Evolutionary conservation across 2,888 invertebrate genomes (phyloP).

Genomic region (Eupithecia vulgata): DNA sequence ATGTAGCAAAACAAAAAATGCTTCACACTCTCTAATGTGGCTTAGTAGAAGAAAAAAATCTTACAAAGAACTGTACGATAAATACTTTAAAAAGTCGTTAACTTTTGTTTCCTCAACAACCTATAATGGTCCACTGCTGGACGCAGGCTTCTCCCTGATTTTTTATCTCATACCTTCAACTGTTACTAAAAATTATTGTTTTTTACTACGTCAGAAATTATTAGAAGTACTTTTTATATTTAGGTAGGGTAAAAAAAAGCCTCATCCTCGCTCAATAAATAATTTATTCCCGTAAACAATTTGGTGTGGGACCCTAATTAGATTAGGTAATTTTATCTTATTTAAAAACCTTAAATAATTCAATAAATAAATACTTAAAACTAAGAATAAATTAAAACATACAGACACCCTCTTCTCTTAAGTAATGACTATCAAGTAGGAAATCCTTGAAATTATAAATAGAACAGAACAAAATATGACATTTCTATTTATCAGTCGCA

Average conservation of each 20-base stretch:
- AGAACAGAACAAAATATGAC: background rate
- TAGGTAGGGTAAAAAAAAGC: background rate
- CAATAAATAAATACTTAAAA: background rate
- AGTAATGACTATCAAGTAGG: background rate
- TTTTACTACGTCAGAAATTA: too few relatives aligned
- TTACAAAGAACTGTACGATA: background rate
- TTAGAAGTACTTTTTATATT: too few relatives aligned
- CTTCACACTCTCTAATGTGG: background rate
- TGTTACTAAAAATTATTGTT: too few relatives aligned
- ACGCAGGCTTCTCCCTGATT: too few relatives aligned
- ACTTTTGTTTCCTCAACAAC: too few relatives aligned
- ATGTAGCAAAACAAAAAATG: background rate
- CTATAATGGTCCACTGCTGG: too few relatives aligned
- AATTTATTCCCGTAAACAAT: background rate
- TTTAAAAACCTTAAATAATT: background rate
- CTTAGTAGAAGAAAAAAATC: background rate
- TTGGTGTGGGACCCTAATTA: background rate
- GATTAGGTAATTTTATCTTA: background rate
- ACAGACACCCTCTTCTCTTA: background rate
- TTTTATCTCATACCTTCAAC: too few relatives aligned
- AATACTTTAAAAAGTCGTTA: too few relatives aligned
- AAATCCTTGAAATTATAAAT: background rate
- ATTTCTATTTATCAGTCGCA: background rate
- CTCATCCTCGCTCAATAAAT: background rate
- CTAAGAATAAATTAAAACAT: background rate